Percentiles rank a stretch among this genome's conserved stretches.
phyloP scores from a whole-genome alignment of 2,797 vertebrate species.

The Coccyzus lansbergi region DNA sequence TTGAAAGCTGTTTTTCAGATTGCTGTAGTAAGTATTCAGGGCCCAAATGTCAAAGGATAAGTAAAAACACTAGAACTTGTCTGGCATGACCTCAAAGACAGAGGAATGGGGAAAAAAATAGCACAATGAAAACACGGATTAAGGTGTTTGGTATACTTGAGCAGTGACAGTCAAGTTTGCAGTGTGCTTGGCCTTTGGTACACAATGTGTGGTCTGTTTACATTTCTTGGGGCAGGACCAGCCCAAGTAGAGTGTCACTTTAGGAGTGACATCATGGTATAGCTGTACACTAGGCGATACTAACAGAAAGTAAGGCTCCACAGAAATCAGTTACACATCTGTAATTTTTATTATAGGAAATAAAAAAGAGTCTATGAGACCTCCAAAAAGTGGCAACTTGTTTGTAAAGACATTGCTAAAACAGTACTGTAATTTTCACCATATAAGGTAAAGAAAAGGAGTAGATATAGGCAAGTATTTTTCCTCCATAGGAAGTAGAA shows the following conservation, averaged over 20 bases:
- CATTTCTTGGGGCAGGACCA: not conserved
- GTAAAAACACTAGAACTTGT: not conserved
- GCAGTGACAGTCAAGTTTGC: not conserved
- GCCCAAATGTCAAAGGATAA: not conserved
- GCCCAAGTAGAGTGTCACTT: not conserved
- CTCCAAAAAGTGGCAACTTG: constrained; percentile 9
- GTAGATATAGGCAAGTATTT: not conserved
- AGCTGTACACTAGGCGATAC: constrained; percentile 10
- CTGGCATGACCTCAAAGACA: not conserved
- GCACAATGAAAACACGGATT: not conserved
- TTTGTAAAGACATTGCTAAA: constrained; percentile 22
- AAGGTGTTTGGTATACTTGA: not conserved
- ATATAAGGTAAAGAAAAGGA: constrained; percentile 9
- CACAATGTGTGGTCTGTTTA: not conserved
- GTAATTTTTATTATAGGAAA: constrained; percentile 14
- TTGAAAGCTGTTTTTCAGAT: not conserved
- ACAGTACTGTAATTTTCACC: not conserved
- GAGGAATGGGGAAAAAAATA: not conserved
- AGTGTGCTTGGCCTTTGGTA: not conserved
- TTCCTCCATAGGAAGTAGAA: not conserved
- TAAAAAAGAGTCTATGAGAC: constrained; percentile 23
- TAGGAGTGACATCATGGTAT: not conserved
- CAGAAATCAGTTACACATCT: not conserved
- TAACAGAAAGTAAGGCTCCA: constrained; percentile 25
- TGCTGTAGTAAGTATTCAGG: not conserved